Conservation (phyloP, 2,888 invertebrate genomes). For the Ochlodes sylvanus region DNA sequence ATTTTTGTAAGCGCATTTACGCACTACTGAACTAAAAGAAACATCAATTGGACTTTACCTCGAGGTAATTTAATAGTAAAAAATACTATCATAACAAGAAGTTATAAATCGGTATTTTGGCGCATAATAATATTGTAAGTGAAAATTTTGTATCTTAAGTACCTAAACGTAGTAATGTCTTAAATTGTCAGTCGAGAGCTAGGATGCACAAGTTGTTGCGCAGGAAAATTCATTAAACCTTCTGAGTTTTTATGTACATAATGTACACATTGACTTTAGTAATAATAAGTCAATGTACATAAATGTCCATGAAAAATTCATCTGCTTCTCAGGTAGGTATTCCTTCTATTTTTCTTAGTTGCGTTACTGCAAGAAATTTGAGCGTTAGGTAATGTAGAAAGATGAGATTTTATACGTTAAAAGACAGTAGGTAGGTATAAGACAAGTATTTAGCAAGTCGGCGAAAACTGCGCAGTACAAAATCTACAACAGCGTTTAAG, state of each 20-base stretch:
- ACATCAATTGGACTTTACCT: slow-evolving; percentile 34
- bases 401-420: slow-evolving; percentile 23
- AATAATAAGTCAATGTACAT: no score
- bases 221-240: slow-evolving; percentile 2
- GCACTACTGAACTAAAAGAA: slow-evolving; percentile 29
- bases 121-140: slow-evolving; percentile 5
- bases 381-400: slow-evolving; percentile 30
- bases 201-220: slow-evolving; percentile 16
- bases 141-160: slow-evolving; percentile 23
- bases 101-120: slow-evolving; percentile 21
- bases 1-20: slow-evolving; percentile 26
- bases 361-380: slow-evolving; percentile 34
- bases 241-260: neutral
- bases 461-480: slow-evolving; percentile 40
- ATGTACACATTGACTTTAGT: no score
- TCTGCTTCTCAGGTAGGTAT: neutral
- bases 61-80: slow-evolving; percentile 19
- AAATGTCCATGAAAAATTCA: neutral
- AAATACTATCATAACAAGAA: slow-evolving; percentile 21
- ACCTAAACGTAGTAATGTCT: slow-evolving; percentile 17
- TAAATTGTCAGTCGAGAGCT: slow-evolving; percentile 26
- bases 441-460: slow-evolving; percentile 19
- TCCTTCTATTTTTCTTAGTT: neutral
- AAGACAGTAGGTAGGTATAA: slow-evolving; percentile 29
- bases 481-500: slow-evolving; percentile 48